Conservation (phyloP, 2,888 invertebrate species). For the Brachynemurus nebulosus region DNA sequence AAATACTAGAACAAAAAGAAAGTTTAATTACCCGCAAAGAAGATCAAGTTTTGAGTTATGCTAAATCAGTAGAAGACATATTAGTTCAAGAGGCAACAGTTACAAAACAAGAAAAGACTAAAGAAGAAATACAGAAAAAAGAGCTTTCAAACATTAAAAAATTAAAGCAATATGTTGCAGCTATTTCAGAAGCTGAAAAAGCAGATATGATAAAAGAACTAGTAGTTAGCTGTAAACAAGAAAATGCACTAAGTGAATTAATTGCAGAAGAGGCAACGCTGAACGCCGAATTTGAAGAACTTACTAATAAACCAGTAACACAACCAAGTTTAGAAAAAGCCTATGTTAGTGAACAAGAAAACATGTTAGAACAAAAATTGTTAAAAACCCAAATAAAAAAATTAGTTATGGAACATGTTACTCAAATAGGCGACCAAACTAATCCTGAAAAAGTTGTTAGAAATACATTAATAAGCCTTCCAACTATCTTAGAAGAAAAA, state of each 20-base stretch:
- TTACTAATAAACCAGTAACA: slow-evolving; percentile 8
- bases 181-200: slow-evolving; percentile 6
- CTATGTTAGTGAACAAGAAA: slow-evolving; percentile 5
- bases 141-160: too few relatives aligned
- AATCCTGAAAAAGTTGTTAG: slow-evolving; percentile 10
- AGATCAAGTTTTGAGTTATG: too few relatives aligned
- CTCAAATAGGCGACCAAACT: slow-evolving; percentile 10
- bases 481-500: slow-evolving; percentile 1
- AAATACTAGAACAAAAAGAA: too few relatives aligned
- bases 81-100: too few relatives aligned
- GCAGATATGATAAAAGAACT: slow-evolving; percentile 5
- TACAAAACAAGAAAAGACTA: too few relatives aligned
- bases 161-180: neutral
- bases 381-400: slow-evolving; percentile 13
- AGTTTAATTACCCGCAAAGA: too few relatives aligned
- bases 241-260: too few relatives aligned
- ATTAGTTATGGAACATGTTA: neutral
- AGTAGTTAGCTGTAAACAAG: too few relatives aligned
- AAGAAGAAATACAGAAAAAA: too few relatives aligned
- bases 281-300: too few relatives aligned
- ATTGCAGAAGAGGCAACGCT: too few relatives aligned
- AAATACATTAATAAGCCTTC: slow-evolving; percentile 1
- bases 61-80: too few relatives aligned
- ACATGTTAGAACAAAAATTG: slow-evolving; percentile 3
- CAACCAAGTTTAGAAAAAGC: slow-evolving; percentile 6